A percentile compares a stretch with the other conserved stretches of the same genome.
Evolutionary conservation across 2,797 vertebrate species (phyloP).

Genomic region (Iguana delicatissima): DNA sequence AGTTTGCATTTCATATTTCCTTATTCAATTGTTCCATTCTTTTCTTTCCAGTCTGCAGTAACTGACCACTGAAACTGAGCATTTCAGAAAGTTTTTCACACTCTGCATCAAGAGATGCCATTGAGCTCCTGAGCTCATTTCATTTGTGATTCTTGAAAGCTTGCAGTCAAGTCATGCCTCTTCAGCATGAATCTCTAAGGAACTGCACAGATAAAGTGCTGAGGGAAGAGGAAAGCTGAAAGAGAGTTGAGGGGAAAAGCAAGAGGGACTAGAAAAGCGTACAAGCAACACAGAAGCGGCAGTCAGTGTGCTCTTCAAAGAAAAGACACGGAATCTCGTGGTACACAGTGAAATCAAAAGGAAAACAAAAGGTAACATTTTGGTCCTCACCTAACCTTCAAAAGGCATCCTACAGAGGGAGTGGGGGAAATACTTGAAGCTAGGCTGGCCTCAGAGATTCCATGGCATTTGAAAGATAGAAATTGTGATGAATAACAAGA

Average conservation of each 20-base stretch:
- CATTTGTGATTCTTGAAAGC: constrained; percentile 72
- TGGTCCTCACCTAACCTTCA: constrained; percentile 70
- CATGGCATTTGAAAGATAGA: constrained; percentile 58
- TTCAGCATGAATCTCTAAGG: constrained; percentile 70
- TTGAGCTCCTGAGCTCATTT: constrained; percentile 57
- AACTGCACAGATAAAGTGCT: constrained; percentile 64
- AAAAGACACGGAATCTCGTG: constrained; percentile 39
- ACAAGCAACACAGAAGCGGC: constrained; percentile 52
- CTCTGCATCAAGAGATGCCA: constrained; percentile 38
- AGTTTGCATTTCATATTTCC: constrained; percentile 51
- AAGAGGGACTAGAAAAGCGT: constrained; percentile 54
- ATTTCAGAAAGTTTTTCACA: constrained; percentile 56
- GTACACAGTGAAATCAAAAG: constrained; percentile 63
- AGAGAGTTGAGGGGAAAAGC: constrained; percentile 20
- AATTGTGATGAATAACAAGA: constrained; percentile 68
- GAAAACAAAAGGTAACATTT: constrained; percentile 74
- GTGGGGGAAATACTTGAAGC: constrained; percentile 43
- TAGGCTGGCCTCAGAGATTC: constrained; percentile 60
- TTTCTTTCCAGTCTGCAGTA: constrained; percentile 44
- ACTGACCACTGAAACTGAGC: constrained; percentile 40
- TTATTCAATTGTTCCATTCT: constrained; percentile 37
- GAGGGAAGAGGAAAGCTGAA: constrained; percentile 61
- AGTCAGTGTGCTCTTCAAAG: constrained; percentile 64
- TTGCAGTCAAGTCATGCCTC: constrained; percentile 66
- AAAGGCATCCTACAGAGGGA: constrained; percentile 65